Conservation (phyloP, 2,797 vertebrate genomes). For the Craterocephalus amniculus region DNA sequence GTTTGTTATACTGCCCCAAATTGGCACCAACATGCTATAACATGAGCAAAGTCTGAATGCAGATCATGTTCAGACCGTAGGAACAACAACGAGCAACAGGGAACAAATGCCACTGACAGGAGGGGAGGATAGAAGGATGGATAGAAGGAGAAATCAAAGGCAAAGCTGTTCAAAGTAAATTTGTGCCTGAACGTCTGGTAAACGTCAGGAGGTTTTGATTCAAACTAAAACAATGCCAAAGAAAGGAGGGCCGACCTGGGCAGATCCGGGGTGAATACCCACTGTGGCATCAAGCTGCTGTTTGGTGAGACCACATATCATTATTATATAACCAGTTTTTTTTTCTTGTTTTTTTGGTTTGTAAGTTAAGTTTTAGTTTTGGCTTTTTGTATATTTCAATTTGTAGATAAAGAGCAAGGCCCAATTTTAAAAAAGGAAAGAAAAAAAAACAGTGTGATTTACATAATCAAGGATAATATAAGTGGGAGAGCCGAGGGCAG, state of each 20-base stretch:
- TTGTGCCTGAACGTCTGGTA: not conserved
- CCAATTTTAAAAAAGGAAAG: not conserved
- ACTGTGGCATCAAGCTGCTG: constrained; percentile 82
- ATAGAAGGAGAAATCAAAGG: constrained; percentile 10
- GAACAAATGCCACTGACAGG: not conserved
- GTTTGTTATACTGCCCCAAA: no score
- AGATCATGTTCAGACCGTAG: no score
- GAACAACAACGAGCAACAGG: constrained; percentile 10
- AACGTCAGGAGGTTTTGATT: not conserved
- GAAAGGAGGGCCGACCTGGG: constrained; percentile 79
- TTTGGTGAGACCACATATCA: constrained; percentile 85
- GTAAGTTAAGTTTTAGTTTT: not conserved
- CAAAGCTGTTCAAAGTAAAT: not conserved
- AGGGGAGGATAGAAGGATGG: no score
- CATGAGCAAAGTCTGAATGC: no score
- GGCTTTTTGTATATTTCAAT: not conserved
- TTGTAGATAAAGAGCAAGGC: not conserved
- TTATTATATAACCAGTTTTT: no score
- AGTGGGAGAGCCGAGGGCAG: not conserved
- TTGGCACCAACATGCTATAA: no score
- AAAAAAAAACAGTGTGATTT: not conserved
- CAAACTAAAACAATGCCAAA: not conserved
- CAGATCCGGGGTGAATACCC: constrained; percentile 85
- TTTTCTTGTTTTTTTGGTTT: not conserved
- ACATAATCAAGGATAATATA: not conserved